Percentiles rank a stretch among this genome's conserved stretches.
Evolutionary conservation across 2,797 vertebrate genomes (phyloP).

Genomic region (Pseudochromis fuscus): DNA sequence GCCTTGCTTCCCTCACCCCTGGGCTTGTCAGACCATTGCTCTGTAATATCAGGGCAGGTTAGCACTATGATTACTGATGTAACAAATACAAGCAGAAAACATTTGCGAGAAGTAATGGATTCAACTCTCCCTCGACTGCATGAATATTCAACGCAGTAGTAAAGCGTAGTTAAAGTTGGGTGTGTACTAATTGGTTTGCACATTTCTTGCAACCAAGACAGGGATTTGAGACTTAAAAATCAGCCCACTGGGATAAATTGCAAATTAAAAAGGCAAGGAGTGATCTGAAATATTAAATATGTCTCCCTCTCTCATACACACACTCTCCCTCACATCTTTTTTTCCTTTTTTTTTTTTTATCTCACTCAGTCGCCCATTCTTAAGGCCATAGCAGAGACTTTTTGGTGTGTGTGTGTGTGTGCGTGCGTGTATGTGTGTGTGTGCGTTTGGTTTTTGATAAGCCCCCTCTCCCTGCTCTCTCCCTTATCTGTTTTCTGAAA

Average conservation of each 20-base stretch:
- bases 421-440: conserved; percentile 17
- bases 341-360: conserved; percentile 34
- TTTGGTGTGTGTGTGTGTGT: conserved; percentile 6
- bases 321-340: conserved; percentile 22
- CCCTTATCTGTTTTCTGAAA: conserved; percentile 63
- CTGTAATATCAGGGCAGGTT: conserved; percentile 45
- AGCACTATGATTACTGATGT: conserved; percentile 42
- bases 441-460: conserved; percentile 62
- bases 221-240: conserved; percentile 31
- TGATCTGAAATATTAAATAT: conserved; percentile 59
- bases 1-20: conserved; percentile 16
- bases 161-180: conserved; percentile 45
- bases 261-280: conserved; percentile 59
- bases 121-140: conserved; percentile 8
- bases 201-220: conserved; percentile 38
- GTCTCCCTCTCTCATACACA: conserved; percentile 11
- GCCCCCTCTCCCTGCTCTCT: conserved; percentile 32
- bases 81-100: conserved; percentile 21
- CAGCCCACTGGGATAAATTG: conserved; percentile 42
- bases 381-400: conserved; percentile 36
- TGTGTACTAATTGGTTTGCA: conserved; percentile 57
- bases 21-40: conserved; percentile 39
- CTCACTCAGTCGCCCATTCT: conserved; percentile 31
- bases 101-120: conserved; percentile 31
- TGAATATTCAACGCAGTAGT: conserved; percentile 42